A percentile compares a stretch with the other conserved stretches of the same genome.
Conservation (phyloP, 2,797 vertebrate species). For the Hoplostethus mediterraneus region DNA sequence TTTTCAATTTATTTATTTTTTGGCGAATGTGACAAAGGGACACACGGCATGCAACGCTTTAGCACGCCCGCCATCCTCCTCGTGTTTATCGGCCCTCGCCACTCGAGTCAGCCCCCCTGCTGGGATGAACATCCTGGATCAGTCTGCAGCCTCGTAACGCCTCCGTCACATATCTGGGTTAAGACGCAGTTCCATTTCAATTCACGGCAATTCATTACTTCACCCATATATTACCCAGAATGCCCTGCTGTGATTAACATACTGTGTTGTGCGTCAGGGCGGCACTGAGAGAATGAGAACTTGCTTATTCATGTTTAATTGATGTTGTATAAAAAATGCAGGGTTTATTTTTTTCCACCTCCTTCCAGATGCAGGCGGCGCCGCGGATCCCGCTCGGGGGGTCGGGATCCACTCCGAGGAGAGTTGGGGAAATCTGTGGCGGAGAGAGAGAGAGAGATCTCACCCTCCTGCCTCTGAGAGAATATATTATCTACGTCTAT, state of each 20-base stretch:
- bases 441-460: conserved; percentile 46
- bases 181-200: conserved; percentile 61
- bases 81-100: conserved; percentile 52
- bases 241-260: conserved; percentile 69
- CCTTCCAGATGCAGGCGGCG: conserved; percentile 45
- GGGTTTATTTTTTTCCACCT: conserved; percentile 23
- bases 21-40: background rate
- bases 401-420: conserved; percentile 60
- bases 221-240: conserved; percentile 50
- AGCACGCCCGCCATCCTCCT: conserved; percentile 15
- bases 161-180: conserved; percentile 63
- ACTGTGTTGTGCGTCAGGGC: conserved; percentile 68
- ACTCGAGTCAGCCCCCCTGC: conserved; percentile 36
- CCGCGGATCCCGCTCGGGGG: conserved; percentile 56
- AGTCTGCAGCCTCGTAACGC: conserved; percentile 13
- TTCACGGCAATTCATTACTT: conserved; percentile 67
- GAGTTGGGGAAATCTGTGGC: conserved; percentile 53
- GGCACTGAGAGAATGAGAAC: conserved; percentile 72
- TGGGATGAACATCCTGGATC: conserved; percentile 46
- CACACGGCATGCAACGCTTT: conserved; percentile 27
- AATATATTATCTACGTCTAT: conserved; percentile 51
- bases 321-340: conserved; percentile 76
- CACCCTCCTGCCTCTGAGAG: conserved; percentile 49
- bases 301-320: conserved; percentile 84
- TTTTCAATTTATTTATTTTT: too few relatives aligned